Conservation (phyloP, 2,888 invertebrate genomes). For the Diaphora mendica region DNA sequence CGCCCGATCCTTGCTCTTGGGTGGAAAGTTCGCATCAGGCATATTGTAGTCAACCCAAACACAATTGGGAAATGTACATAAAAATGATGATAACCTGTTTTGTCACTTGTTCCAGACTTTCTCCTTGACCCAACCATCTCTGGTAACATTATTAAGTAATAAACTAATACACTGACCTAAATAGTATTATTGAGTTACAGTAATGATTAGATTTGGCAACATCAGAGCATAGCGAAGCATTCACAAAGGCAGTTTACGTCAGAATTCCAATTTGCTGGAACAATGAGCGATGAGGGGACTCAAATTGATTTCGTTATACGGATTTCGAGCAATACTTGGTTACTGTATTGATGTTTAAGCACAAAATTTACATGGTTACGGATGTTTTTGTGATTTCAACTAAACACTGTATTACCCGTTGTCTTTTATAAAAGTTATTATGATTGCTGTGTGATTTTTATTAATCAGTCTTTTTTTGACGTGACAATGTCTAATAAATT, state of each 20-base stretch:
- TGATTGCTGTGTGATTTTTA: not conserved
- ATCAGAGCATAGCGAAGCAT: conserved; percentile 25
- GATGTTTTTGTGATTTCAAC: not conserved
- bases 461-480: too few species aligned
- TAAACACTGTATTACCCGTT: not conserved
- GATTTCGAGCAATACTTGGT: conserved; percentile 6
- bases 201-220: conserved; percentile 35
- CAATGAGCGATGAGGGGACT: conserved; percentile 35
- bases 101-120: not conserved
- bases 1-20: too few species aligned
- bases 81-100: not conserved
- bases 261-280: conserved; percentile 23
- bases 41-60: too few species aligned
- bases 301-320: conserved; percentile 37
- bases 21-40: not conserved
- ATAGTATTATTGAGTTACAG: conserved; percentile 9
- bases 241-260: conserved; percentile 20
- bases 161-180: not conserved
- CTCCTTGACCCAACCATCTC: not conserved
- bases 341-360: conserved; percentile 4
- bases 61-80: not conserved
- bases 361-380: not conserved
- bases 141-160: not conserved
- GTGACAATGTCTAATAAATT: too few species aligned
- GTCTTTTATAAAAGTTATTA: not conserved